phyloP scores from a whole-genome alignment of 92 coral and sea anemone species.

The Muricea muricata region DNA sequence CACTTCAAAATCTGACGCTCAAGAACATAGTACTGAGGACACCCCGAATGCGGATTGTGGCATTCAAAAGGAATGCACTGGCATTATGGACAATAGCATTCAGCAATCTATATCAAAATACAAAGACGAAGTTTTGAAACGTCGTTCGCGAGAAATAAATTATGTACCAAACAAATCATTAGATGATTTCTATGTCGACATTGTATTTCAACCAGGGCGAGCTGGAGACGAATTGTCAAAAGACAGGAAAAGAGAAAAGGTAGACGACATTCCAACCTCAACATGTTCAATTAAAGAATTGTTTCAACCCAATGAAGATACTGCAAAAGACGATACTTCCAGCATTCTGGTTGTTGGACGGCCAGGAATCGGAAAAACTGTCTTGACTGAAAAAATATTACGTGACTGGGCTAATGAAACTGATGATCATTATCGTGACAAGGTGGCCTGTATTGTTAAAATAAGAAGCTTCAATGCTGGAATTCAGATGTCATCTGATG shows the following conservation, averaged over 20 bases:
- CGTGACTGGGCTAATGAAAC: constrained; percentile 50
- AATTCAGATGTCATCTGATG: constrained; percentile 44
- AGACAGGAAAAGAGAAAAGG: constrained; percentile 22
- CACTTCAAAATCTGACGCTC: too few relatives aligned
- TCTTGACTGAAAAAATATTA: constrained; percentile 47
- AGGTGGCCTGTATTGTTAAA: constrained; percentile 35
- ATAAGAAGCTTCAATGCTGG: too few relatives aligned
- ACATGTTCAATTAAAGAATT: constrained; percentile 29
- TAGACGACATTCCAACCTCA: constrained; percentile 24
- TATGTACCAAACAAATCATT: constrained; percentile 17
- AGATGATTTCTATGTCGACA: constrained; percentile 56
- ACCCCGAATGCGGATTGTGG: neutral
- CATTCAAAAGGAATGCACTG: too few relatives aligned
- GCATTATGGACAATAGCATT: too few relatives aligned
- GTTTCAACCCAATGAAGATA: constrained; percentile 48
- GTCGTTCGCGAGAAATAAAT: neutral
- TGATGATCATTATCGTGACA: constrained; percentile 14
- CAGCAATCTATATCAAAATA: too few relatives aligned
- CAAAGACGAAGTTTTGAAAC: too few relatives aligned
- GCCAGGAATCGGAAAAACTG: constrained; percentile 71
- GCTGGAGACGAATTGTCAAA: neutral
- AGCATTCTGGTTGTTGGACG: constrained; percentile 62
- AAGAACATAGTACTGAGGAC: too few relatives aligned
- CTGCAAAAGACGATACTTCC: constrained; percentile 13
- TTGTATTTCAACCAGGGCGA: constrained; percentile 61